phyloP scores from a whole-genome alignment of 2,888 invertebrate genomes.

The Melangyna quadrimaculata region DNA sequence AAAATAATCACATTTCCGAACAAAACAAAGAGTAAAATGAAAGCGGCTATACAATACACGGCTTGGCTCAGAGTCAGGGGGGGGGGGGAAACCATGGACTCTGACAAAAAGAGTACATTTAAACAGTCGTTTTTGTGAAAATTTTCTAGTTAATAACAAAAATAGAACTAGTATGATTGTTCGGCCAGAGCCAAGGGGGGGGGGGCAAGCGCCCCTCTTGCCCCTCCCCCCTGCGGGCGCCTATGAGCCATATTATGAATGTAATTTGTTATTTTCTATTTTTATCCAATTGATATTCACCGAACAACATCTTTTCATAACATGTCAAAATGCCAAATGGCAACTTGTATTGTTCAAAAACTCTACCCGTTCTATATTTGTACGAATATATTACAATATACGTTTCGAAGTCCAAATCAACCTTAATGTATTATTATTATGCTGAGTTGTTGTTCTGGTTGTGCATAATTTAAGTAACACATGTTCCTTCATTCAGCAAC shows the following conservation, averaged over 20 bases:
- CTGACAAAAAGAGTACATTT: too few relatives aligned
- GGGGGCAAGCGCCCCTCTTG: too few relatives aligned
- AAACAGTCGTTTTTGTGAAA: too few relatives aligned
- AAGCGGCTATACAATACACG: too few relatives aligned
- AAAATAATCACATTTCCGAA: too few relatives aligned
- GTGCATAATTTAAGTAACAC: constrained; percentile 45
- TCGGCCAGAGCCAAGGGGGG: too few relatives aligned
- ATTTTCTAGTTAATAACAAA: too few relatives aligned
- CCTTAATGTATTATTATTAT: constrained; percentile 26
- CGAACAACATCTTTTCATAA: not conserved
- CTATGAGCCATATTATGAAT: not conserved
- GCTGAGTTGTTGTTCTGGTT: constrained; percentile 11
- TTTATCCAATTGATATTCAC: not conserved
- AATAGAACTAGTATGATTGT: too few relatives aligned
- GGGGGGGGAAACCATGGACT: too few relatives aligned
- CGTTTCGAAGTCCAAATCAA: not conserved
- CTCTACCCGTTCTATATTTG: not conserved
- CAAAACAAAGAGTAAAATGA: too few relatives aligned
- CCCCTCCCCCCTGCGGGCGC: too few relatives aligned
- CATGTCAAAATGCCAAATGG: not conserved
- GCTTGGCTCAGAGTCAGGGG: too few relatives aligned
- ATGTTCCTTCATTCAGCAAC: constrained; percentile 33
- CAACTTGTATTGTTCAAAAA: constrained; percentile 5
- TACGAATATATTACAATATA: not conserved
- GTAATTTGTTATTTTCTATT: not conserved